A percentile compares a stretch with the other conserved stretches of the same genome.
phyloP scores from a whole-genome alignment of 92 coral and sea anemone species.

The Diadumene lineata region DNA sequence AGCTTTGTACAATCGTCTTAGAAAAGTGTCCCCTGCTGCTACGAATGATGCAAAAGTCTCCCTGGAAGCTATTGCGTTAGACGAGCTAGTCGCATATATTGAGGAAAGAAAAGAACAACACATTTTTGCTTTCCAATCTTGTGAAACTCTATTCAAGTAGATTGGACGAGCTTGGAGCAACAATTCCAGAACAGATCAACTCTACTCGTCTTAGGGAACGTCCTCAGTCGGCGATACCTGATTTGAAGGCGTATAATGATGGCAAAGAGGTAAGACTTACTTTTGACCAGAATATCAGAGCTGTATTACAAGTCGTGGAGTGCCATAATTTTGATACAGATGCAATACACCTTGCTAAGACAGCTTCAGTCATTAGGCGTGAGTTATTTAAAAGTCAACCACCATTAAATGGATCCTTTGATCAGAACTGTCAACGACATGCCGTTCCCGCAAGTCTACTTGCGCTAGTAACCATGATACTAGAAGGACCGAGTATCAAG shows the following conservation, averaged over 20 bases:
- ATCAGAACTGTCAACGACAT: conserved; percentile 37
- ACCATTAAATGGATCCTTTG: conserved; percentile 48
- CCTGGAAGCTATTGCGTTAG: conserved; percentile 36
- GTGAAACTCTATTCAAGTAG: conserved; percentile 21
- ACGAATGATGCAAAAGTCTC: background rate
- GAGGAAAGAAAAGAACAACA: conserved; percentile 29
- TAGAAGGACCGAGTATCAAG: conserved; percentile 41
- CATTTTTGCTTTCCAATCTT: conserved; percentile 42
- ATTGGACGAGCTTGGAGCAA: conserved; percentile 45
- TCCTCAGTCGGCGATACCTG: conserved; percentile 38
- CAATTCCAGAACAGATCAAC: conserved; percentile 29
- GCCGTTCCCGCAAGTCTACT: conserved; percentile 48
- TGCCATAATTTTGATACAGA: conserved; percentile 40
- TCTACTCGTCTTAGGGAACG: conserved; percentile 64
- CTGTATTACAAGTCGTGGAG: conserved; percentile 6
- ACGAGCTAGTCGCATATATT: conserved; percentile 43
- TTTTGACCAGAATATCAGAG: conserved; percentile 35
- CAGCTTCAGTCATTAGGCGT: conserved; percentile 46
- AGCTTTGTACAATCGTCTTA: conserved; percentile 32
- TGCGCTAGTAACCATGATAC: conserved; percentile 52
- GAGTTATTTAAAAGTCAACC: conserved; percentile 35
- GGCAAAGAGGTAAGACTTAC: conserved; percentile 53
- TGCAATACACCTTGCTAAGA: conserved; percentile 51
- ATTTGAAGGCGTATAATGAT: conserved; percentile 39
- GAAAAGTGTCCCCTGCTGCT: background rate